A percentile compares a stretch with the other conserved stretches of the same genome.
Evolutionary conservation across 1,140 invertebrate species (phyloP).

Genomic region (Neodiprion virginianus): DNA sequence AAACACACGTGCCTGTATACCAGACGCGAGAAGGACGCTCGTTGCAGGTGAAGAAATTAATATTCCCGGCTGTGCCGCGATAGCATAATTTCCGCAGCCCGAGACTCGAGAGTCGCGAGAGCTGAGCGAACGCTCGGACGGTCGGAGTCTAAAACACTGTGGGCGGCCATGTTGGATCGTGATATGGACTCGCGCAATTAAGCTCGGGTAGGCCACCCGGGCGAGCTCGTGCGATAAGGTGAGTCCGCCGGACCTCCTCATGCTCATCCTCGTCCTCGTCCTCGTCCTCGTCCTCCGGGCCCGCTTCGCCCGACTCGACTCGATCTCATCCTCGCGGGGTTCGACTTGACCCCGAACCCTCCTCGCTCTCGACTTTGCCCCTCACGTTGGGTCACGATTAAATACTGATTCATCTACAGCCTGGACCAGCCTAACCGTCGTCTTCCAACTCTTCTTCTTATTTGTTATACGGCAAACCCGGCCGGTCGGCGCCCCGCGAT

Average conservation of each 20-base stretch:
- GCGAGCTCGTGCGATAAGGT: constrained; percentile 54
- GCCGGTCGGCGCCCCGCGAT: too few species aligned
- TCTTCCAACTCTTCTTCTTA: background rate
- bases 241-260: constrained; percentile 51
- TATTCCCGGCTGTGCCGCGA: background rate
- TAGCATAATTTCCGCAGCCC: background rate
- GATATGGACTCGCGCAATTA: constrained; percentile 60
- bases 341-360: constrained; percentile 6
- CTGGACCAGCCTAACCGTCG: background rate
- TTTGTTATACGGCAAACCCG: background rate
- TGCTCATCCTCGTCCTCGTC: constrained; percentile 30
- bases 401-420: background rate
- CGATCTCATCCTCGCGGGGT: background rate
- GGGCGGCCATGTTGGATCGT: constrained; percentile 62
- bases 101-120: background rate
- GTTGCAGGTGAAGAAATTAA: constrained; percentile 6
- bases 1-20: background rate
- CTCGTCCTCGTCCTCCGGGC: constrained; percentile 24
- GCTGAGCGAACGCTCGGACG: constrained; percentile 8
- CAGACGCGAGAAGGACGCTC: constrained; percentile 32
- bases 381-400: constrained; percentile 2
- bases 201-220: constrained; percentile 62
- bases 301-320: background rate
- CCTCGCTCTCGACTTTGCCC: background rate
- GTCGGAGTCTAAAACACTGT: constrained; percentile 48